These are phyloP conservation scores for Moxostoma hubbsi DNA, from an alignment of 2,797 vertebrate genomes.

Conservation along the genomic window DNA sequence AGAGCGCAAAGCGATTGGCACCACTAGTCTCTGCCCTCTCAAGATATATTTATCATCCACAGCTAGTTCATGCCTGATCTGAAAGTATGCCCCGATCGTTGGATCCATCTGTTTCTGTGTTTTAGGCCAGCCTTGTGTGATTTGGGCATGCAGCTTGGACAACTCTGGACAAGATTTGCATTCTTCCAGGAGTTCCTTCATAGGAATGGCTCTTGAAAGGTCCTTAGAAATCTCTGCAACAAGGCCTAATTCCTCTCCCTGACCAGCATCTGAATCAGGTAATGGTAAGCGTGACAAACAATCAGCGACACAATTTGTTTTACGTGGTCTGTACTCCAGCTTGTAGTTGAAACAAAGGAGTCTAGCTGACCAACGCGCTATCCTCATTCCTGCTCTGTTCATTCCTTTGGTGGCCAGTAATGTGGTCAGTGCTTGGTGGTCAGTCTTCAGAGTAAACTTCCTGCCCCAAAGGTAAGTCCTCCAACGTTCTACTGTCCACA, in stretches of 20 bases:
- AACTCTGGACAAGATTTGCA: neutral
- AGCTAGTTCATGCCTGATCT: neutral
- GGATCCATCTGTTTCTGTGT: neutral
- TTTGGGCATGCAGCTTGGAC: neutral
- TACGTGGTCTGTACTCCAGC: constrained; percentile 2
- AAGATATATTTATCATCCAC: too few relatives aligned
- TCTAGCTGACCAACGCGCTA: neutral
- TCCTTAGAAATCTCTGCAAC: neutral
- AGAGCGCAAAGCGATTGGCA: too few relatives aligned
- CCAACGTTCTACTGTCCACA: too few relatives aligned
- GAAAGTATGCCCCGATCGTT: neutral
- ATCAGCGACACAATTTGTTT: neutral
- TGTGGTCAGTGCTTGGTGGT: too few relatives aligned
- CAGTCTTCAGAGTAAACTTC: too few relatives aligned
- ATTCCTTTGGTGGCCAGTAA: too few relatives aligned
- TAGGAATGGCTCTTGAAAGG: neutral
- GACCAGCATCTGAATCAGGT: neutral
- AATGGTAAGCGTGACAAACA: too few relatives aligned
- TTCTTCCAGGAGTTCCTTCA: neutral
- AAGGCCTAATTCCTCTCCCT: neutral
- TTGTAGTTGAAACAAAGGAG: neutral
- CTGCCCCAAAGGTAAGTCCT: too few relatives aligned
- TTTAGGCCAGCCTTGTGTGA: neutral
- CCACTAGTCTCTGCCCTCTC: too few relatives aligned
- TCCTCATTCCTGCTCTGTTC: too few relatives aligned